Evolutionary conservation across 37 sponge, comb jelly and placozoan species (phyloP), one percentile per base, ranked within the genome.

Genomic region (Oopsacas minuta): DNA sequence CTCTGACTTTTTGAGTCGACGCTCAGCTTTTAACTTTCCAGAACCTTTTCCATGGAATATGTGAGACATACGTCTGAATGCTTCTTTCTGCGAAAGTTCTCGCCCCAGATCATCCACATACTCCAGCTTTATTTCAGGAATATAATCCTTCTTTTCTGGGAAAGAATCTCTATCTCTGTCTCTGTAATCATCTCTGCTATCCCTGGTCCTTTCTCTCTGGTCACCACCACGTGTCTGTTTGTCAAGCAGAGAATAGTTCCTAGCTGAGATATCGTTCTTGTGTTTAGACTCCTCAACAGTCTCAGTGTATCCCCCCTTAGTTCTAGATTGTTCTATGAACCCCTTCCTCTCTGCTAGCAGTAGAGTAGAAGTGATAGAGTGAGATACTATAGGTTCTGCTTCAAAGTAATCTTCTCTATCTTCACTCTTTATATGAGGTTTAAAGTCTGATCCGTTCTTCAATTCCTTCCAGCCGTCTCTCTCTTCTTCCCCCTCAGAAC

Each of bases 21-120:
- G 95, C 86, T 98, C 99, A 28, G 86, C 87, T 53, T 98, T 98
- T 87, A 85, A 90, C 87, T 91, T 90, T 0, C 99, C 99, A 10
- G 96, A 91, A 20, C 88, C 92, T 81, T 93, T 93, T 32, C 99
- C 99, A 82, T 98, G 99, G 83, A 98, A 98, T 82, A 92, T 93
- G 88, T 95, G 96, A 20, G 99, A 98, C 91, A 98, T 87, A 81
- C 87, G 86, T 12, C 99, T 85, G 83, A 98, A 96, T 0, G 97
- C 97, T 90, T 97, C 99, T 46, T 97, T 97, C 23, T 86, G 82
- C 17, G 85, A 37, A 37, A 97, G 86, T 17, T 86, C 39, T 35
- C 93, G 39, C 30, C 99, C 99, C 35, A 82, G 28, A 82, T 93
- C 91, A 86, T 97, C 94, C 28, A 91, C 92, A 87, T 97, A 95